These are phyloP conservation scores for Drosophila leonis DNA, from an alignment of 2,888 invertebrate genomes.

Conservation along the genomic window DNA sequence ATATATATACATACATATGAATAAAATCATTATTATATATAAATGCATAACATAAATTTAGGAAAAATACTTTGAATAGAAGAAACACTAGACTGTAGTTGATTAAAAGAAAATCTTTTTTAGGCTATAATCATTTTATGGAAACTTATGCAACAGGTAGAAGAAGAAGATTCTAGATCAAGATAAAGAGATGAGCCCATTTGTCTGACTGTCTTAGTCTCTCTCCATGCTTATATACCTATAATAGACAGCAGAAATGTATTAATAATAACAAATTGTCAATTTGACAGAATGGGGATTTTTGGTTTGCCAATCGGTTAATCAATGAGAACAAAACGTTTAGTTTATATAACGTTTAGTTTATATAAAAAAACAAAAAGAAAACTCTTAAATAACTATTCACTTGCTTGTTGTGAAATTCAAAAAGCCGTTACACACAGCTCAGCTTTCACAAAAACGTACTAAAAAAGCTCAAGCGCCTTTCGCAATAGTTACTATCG, in stretches of 20 bases:
- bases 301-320: background rate
- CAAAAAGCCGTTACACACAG: conserved; percentile 7
- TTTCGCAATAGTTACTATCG: conserved; percentile 17
- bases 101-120: too few species aligned
- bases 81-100: too few species aligned
- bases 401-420: background rate
- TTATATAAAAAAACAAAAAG: background rate
- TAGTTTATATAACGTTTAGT: background rate
- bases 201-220: background rate
- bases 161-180: background rate
- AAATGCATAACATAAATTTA: too few species aligned
- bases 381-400: background rate
- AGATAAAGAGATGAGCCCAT: background rate
- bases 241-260: too few species aligned
- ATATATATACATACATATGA: too few species aligned
- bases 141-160: background rate
- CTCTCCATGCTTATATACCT: background rate
- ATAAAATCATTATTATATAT: too few species aligned
- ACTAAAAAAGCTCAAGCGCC: conserved; percentile 22
- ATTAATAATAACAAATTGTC: background rate
- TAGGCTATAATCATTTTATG: background rate
- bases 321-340: background rate
- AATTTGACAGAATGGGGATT: background rate
- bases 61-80: too few species aligned
- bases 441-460: background rate